Base-by-base conservation (phyloP, 2,113 vertebrate genomes). In the Todiramphus chloris region DNA sequence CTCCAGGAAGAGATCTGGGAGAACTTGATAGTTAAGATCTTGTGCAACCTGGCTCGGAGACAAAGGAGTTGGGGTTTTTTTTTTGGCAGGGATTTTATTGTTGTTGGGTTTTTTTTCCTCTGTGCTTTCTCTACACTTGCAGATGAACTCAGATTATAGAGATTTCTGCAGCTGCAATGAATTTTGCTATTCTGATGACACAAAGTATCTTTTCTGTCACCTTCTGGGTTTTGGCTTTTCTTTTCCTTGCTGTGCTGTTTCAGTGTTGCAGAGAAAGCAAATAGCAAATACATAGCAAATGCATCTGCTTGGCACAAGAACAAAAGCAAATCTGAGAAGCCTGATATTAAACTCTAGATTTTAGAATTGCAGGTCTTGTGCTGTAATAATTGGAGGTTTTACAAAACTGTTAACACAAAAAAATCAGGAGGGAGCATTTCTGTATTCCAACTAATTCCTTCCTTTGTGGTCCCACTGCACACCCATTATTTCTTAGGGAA, bases 121-220 rank as follows among this genome's bases (percentile, higher is more conserved):
- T 0, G 0, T 15, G 3, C 30, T 30, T 74, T 83, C 35, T n/a
- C 39, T 87, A 5, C 14, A 28, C 3, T 66, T 63, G 30, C 16
- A 62, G 31, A 58, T 15, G 2, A 76, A 60, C 35, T 85, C 8
- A 1, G 16, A 21, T 81, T 51, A 17, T 44, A 59, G 5, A 35
- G 25, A 89, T 86, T 83, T 76, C n/a, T 90, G 37, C 76, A 89
- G 56, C 69, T 60, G 51, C 43, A 46, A 18, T 68, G 46, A 48
- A 39, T 86, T 56, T 76, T 68, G 13, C 59, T 73, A 1, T 78
- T 77, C 63, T 58, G 70, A 50, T 70, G 51, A 31, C 14, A 37
- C n/a, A 41, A 6, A 25, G 19, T 81, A 30, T 60, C 5, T 86
- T 69, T 86, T 69, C 79, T 46, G 37, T 46, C 4, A 6, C 72